A percentile compares a stretch with the other conserved stretches of the same genome.
phyloP scores from a whole-genome alignment of 2,888 invertebrate genomes.

The Heliothis peltigera region DNA sequence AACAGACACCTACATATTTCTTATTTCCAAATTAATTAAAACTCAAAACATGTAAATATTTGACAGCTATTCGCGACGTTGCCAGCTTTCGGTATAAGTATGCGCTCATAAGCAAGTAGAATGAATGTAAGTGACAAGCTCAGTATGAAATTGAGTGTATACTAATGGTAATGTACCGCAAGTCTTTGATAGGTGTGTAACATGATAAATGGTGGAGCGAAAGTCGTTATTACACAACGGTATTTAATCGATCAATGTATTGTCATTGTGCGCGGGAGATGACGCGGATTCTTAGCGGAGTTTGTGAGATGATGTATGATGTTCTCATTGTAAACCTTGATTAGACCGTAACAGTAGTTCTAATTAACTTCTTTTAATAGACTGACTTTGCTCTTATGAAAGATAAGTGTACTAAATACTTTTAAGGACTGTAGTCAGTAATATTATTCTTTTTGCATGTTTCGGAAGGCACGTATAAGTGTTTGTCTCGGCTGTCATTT shows the following conservation, averaged over 20 bases:
- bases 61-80: too few relatives aligned
- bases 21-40: too few relatives aligned
- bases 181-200: constrained; percentile 15
- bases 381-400: too few relatives aligned
- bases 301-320: not conserved
- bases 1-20: too few relatives aligned
- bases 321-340: not conserved
- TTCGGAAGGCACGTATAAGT: too few relatives aligned
- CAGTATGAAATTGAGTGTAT: constrained; percentile 22
- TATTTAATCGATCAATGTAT: constrained; percentile 1
- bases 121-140: constrained; percentile 21
- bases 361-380: not conserved
- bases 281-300: not conserved
- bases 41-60: too few relatives aligned
- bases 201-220: constrained; percentile 7
- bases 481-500: too few relatives aligned
- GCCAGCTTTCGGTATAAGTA: too few relatives aligned
- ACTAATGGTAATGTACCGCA: constrained; percentile 13
- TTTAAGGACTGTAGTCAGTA: too few relatives aligned
- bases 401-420: too few relatives aligned
- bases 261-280: not conserved
- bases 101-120: constrained; percentile 2
- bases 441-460: too few relatives aligned
- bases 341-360: not conserved
- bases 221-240: not conserved